Evolutionary conservation across 2,888 invertebrate species (phyloP), one percentile per base, ranked within the genome.

Genomic region (Eristalis pertinax): DNA sequence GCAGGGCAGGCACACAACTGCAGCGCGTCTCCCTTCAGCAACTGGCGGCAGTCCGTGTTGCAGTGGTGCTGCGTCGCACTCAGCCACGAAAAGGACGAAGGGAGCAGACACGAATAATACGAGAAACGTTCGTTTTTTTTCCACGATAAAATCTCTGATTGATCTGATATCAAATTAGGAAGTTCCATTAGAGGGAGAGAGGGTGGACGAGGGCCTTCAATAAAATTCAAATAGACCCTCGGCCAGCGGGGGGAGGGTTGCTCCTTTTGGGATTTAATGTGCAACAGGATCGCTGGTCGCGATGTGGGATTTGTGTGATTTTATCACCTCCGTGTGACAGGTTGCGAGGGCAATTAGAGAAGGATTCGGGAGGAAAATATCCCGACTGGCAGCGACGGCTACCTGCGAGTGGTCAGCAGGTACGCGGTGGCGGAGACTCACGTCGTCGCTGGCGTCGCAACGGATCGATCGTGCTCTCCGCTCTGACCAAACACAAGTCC

Each of bases 101-200:
- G 19, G 50, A 50, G 24, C 11, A 24, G 58, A 43, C 24, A 24
- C 24, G 43, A 22, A 32, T 3, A 26, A 4, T 32, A 32, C 32
- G 32, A 10, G 22, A 38, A 70, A 58, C 60, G 67, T 67, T 19
- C 41, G 32, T 50, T 77, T 77, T 83, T 72, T 83, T 73, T 83
- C 60, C 64, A 22, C 63, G 83, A 83, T 83, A 78, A 72, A 73
- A 78, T 84, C 84, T 68, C 84, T 68, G 69, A 79, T 84, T 74
- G 84, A 84, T 84, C 68, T n/a, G n/a, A 58, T 78, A 84, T 78
- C 78, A 78, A 68, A 84, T 64, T 64, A 84, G 74, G 73, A 74
- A 73, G 64, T 74, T 73, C 68, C 26, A 24, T 29, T 60, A 60
- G 60, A 24, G 60, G 15, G 60, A 67, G 77, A 82, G 76, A 77